These are phyloP conservation scores for Scleropages formosus DNA, from an alignment of 2,797 vertebrate species.

Conservation along the genomic window DNA sequence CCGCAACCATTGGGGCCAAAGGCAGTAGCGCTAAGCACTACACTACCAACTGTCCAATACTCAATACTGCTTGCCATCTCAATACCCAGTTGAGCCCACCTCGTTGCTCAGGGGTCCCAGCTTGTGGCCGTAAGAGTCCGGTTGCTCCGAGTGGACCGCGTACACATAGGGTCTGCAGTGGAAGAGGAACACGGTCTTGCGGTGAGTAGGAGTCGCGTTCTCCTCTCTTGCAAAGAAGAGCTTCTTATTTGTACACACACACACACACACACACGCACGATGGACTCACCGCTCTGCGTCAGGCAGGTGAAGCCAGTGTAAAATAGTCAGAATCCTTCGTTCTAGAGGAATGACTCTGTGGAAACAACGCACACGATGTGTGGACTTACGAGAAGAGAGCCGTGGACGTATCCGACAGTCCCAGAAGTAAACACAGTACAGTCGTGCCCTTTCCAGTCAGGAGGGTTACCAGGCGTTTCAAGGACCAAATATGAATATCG, in stretches of 20 bases:
- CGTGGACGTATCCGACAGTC: not conserved
- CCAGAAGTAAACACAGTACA: not conserved
- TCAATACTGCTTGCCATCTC: too few relatives aligned
- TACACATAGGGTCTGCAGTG: conserved; percentile 85
- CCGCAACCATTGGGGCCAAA: too few relatives aligned
- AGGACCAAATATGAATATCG: too few relatives aligned
- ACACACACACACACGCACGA: not conserved
- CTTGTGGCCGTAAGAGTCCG: conserved; percentile 88
- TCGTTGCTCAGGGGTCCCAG: conserved; percentile 89
- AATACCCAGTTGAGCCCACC: conserved; percentile 65
- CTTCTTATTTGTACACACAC: too few relatives aligned
- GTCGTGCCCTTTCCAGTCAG: too few relatives aligned
- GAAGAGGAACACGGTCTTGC: conserved; percentile 24
- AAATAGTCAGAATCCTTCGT: conserved; percentile 86
- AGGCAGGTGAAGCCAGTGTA: conserved; percentile 86
- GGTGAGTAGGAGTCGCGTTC: too few relatives aligned
- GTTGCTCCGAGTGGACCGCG: conserved; percentile 94
- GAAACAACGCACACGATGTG: conserved; percentile 27
- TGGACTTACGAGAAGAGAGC: too few relatives aligned
- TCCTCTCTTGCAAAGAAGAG: too few relatives aligned
- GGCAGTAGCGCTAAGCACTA: too few relatives aligned
- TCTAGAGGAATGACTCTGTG: conserved; percentile 87
- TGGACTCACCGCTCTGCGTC: conserved; percentile 79
- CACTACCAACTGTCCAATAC: too few relatives aligned
- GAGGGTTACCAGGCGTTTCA: too few relatives aligned